These are phyloP conservation scores for Synanthedon andrenaeformis DNA, from an alignment of 2,888 invertebrate genomes.

Conservation along the genomic window DNA sequence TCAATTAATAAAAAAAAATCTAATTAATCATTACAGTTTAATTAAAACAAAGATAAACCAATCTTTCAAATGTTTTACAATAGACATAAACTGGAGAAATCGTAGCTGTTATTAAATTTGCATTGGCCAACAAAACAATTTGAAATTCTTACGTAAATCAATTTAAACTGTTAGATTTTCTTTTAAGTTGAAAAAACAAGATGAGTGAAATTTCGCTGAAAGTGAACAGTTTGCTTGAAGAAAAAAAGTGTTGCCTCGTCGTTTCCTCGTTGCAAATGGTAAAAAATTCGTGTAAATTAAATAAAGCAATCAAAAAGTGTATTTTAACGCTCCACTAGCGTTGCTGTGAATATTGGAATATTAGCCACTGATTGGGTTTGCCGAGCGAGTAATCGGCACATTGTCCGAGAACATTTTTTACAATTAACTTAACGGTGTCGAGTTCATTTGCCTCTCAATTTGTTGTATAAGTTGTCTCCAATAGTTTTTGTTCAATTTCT, in stretches of 20 bases:
- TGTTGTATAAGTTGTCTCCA: conserved; percentile 22
- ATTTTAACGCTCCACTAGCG: conserved; percentile 33
- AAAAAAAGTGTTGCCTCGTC: conserved; percentile 25
- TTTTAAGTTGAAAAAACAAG: conserved; percentile 3
- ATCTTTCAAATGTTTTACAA: too few species aligned
- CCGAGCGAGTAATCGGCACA: conserved; percentile 41
- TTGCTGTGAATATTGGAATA: conserved; percentile 36
- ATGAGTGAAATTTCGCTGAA: conserved; percentile 14
- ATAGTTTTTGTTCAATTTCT: not conserved
- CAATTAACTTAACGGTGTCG: conserved; percentile 39
- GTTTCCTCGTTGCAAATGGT: conserved; percentile 22
- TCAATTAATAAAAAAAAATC: too few species aligned
- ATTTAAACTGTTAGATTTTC: not conserved
- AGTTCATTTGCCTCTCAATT: conserved; percentile 44
- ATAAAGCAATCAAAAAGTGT: conserved; percentile 52
- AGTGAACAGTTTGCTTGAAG: conserved; percentile 19
- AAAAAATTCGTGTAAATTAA: conserved; percentile 48
- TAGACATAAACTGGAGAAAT: too few species aligned
- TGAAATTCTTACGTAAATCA: not conserved
- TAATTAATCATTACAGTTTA: too few species aligned
- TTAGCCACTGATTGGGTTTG: conserved; percentile 32
- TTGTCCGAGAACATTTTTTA: conserved; percentile 38
- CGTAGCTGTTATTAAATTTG: too few species aligned
- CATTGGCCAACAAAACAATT: not conserved
- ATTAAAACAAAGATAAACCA: too few species aligned